Evolutionary conservation across 2,888 invertebrate genomes (phyloP).

Genomic region (Lapara coniferarum): DNA sequence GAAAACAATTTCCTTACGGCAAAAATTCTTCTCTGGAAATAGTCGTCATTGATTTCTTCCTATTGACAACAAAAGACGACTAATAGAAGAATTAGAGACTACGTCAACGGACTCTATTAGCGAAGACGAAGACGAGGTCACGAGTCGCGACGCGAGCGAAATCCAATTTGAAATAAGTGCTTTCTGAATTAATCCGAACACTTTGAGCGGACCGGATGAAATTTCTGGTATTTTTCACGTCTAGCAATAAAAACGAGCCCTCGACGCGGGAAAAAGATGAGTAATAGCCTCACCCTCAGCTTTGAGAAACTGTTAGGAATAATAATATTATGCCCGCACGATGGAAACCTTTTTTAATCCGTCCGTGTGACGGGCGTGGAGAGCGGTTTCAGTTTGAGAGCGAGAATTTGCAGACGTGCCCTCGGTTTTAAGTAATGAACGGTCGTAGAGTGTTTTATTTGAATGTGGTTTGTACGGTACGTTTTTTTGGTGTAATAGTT

Average conservation of each 20-base stretch:
- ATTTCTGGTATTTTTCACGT: slow-evolving; percentile 83
- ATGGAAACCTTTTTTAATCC: slow-evolving; percentile 69
- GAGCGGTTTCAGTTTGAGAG: slow-evolving; percentile 43
- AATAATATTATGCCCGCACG: slow-evolving; percentile 76
- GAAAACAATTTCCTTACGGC: background rate
- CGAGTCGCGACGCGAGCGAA: slow-evolving; percentile 67
- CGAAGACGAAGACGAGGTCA: slow-evolving; percentile 66
- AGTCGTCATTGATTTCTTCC: slow-evolving; percentile 30
- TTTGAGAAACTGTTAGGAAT: slow-evolving; percentile 75
- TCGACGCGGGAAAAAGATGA: slow-evolving; percentile 77
- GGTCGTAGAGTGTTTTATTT: background rate
- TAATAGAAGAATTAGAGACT: background rate
- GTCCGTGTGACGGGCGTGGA: slow-evolving; percentile 52
- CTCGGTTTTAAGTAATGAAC: slow-evolving; percentile 13
- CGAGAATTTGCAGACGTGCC: slow-evolving; percentile 24
- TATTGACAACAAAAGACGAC: slow-evolving; percentile 28
- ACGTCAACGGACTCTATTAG: slow-evolving; percentile 30
- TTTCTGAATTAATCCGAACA: slow-evolving; percentile 82
- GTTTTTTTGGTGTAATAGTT: background rate
- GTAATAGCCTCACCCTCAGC: slow-evolving; percentile 74
- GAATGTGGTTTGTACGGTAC: background rate
- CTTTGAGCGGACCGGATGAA: slow-evolving; percentile 79
- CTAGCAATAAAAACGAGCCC: slow-evolving; percentile 80
- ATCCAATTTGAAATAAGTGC: slow-evolving; percentile 84
- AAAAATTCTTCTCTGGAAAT: slow-evolving; percentile 15